phyloP scores from a whole-genome alignment of 2,888 invertebrate genomes.

The Rhingia rostrata region DNA sequence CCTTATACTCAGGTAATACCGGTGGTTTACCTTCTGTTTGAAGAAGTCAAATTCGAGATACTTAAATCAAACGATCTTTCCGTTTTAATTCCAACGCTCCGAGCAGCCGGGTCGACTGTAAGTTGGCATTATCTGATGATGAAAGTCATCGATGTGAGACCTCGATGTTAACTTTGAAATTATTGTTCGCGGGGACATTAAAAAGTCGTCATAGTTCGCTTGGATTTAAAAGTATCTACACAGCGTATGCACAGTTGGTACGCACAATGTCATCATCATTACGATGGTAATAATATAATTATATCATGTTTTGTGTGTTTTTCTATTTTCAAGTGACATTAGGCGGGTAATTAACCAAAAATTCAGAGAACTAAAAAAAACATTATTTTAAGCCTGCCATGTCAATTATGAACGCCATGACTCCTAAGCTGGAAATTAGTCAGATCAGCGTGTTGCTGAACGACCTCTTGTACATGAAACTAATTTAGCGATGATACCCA shows the following conservation, averaged over 20 bases:
- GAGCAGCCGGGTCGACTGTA: conserved; percentile 49
- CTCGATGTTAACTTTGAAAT: conserved; percentile 62
- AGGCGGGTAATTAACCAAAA: conserved; percentile 70
- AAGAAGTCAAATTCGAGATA: conserved; percentile 56
- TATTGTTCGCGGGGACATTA: conserved; percentile 62
- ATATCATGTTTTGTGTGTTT: conserved; percentile 32
- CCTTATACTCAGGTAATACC: background rate
- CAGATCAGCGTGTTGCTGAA: conserved; percentile 35
- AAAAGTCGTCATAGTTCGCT: conserved; percentile 68
- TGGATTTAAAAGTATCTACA: conserved; percentile 26
- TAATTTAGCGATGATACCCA: conserved; percentile 48
- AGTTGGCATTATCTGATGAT: conserved; percentile 65
- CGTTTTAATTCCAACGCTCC: conserved; percentile 46
- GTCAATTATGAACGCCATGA: conserved; percentile 62
- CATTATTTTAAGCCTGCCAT: conserved; percentile 56
- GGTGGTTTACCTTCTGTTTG: conserved; percentile 60
- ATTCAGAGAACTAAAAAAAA: conserved; percentile 65
- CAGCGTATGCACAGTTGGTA: conserved; percentile 16
- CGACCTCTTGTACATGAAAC: conserved; percentile 39
- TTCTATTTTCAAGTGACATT: conserved; percentile 62
- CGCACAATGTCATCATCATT: conserved; percentile 52
- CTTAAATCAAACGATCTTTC: conserved; percentile 67
- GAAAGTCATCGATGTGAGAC: conserved; percentile 71
- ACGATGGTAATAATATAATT: conserved; percentile 53
- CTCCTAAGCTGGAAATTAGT: conserved; percentile 45